Conservation (phyloP, 2,797 vertebrate genomes). For the Ficedula albicollis region DNA sequence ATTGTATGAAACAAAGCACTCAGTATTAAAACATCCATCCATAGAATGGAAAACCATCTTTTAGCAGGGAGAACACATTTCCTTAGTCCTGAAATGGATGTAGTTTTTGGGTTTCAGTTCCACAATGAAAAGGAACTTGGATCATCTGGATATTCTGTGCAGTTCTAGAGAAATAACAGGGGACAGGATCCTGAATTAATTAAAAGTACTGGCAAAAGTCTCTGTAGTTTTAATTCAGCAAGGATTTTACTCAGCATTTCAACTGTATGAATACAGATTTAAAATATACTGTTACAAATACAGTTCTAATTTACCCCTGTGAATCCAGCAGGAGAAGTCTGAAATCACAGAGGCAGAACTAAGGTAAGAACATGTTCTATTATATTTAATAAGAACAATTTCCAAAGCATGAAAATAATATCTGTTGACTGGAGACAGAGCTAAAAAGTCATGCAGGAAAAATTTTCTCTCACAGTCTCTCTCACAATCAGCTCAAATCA, state of each 20-base stretch:
- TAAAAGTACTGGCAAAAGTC: background rate
- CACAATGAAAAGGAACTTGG: background rate
- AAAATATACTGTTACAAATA: background rate
- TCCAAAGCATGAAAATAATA: background rate
- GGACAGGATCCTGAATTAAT: background rate
- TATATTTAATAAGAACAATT: background rate
- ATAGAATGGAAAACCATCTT: background rate
- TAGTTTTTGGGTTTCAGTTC: background rate
- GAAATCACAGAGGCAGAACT: background rate
- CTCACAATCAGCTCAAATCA: background rate
- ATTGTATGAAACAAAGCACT: background rate
- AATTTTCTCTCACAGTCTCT: background rate
- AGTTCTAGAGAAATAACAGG: background rate
- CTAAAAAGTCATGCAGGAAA: background rate
- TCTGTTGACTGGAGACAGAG: background rate
- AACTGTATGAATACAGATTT: background rate
- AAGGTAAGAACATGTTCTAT: background rate
- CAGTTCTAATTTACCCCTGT: background rate
- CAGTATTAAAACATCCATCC: background rate
- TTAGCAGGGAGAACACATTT: background rate
- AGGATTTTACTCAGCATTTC: background rate
- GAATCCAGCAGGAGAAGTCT: background rate
- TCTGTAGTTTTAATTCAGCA: background rate
- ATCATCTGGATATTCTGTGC: background rate
- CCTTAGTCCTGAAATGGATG: background rate